Conservation (phyloP, 2,888 invertebrate species). For the Drosophila limbata region DNA sequence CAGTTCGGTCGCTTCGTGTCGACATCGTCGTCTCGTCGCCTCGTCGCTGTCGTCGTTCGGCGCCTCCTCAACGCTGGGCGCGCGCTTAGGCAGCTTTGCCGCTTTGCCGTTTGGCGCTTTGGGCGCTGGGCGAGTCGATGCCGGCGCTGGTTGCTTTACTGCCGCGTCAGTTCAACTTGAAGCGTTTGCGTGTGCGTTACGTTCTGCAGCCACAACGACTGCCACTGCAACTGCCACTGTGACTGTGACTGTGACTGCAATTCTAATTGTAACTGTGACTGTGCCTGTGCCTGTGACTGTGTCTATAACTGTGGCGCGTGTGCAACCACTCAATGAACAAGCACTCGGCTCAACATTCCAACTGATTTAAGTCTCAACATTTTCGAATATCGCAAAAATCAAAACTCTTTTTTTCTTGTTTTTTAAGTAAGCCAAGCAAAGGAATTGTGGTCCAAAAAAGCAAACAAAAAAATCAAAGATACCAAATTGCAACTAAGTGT, state of each 20-base stretch:
- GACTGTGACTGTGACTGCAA: slow-evolving; percentile 31
- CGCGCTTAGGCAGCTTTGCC: slow-evolving; percentile 38
- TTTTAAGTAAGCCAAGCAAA: slow-evolving; percentile 49
- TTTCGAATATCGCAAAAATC: slow-evolving; percentile 6
- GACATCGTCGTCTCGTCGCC: background rate
- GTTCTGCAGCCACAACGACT: slow-evolving; percentile 60
- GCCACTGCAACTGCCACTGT: slow-evolving; percentile 28
- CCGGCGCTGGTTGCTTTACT: slow-evolving; percentile 51
- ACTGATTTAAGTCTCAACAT: slow-evolving; percentile 5
- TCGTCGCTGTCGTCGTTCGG: slow-evolving; percentile 19
- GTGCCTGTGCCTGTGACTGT: slow-evolving; percentile 7
- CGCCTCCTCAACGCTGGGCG: slow-evolving; percentile 46
- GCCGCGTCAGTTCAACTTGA: slow-evolving; percentile 83
- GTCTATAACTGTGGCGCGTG: slow-evolving; percentile 47
- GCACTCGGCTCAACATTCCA: slow-evolving; percentile 3
- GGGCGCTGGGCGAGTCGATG: slow-evolving; percentile 59
- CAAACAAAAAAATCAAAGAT: slow-evolving; percentile 5
- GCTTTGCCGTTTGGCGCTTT: slow-evolving; percentile 29
- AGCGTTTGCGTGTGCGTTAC: slow-evolving; percentile 84
- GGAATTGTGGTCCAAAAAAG: slow-evolving; percentile 30
- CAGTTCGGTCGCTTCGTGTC: slow-evolving; percentile 16
- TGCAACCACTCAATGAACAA: slow-evolving; percentile 40
- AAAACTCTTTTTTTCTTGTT: slow-evolving; percentile 47
- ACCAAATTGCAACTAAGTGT: slow-evolving; percentile 18
- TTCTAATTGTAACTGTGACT: slow-evolving; percentile 20